Conservation (phyloP, 2,113 vertebrate species). For the Rhea pennata region DNA sequence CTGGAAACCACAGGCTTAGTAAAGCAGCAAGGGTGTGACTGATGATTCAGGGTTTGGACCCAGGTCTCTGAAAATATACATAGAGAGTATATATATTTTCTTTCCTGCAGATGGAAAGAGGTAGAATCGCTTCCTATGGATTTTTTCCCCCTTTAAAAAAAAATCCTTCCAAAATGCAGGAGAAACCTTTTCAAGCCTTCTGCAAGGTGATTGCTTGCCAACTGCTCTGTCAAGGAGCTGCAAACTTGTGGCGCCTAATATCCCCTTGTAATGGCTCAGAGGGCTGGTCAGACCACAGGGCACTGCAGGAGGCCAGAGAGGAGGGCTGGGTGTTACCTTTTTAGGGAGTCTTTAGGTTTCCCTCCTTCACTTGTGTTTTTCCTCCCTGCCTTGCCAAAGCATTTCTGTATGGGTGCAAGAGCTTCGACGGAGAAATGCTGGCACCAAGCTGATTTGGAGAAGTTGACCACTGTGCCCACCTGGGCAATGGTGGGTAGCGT, state of each 20-base stretch:
- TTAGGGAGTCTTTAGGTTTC: background rate
- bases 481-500: background rate
- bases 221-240: background rate
- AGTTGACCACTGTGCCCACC: background rate
- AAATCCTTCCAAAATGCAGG: background rate
- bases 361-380: background rate
- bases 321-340: background rate
- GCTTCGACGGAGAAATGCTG: background rate
- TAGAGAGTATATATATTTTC: background rate
- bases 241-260: accelerated
- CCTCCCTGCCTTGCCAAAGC: background rate
- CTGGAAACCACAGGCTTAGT: background rate
- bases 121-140: background rate
- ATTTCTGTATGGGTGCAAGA: background rate
- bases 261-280: background rate
- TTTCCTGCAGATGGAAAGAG: background rate
- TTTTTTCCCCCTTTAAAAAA: background rate
- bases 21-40: background rate
- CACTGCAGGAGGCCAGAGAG: background rate
- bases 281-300: background rate
- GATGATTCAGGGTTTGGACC: background rate
- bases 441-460: background rate
- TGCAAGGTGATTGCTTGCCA: background rate
- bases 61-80: background rate
- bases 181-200: background rate